Evolutionary conservation across 1,140 invertebrate species (phyloP).

Genomic region (Leguminivora glycinivorella): DNA sequence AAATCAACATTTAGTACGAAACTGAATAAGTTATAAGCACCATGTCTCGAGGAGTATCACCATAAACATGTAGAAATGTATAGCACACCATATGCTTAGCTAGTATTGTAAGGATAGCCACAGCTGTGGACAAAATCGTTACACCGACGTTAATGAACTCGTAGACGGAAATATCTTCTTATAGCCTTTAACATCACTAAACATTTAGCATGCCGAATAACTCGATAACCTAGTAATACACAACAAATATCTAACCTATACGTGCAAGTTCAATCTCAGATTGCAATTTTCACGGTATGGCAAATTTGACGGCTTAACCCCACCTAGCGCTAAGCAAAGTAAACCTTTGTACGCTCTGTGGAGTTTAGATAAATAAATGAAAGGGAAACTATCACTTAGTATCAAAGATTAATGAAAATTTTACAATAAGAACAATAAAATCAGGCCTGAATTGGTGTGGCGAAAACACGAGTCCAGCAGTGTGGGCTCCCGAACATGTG

Average conservation of each 20-base stretch:
- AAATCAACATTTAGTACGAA: not conserved
- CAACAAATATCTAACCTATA: conserved; percentile 27
- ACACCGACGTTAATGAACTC: conserved; percentile 4
- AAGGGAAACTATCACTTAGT: conserved; percentile 20
- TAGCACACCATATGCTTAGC: conserved; percentile 24
- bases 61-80: conserved; percentile 17
- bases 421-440: conserved; percentile 26
- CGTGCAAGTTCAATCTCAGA: not conserved
- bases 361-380: conserved; percentile 36
- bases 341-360: conserved; percentile 54
- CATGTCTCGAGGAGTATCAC: conserved; percentile 14
- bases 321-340: conserved; percentile 58
- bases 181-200: not conserved
- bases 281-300: conserved; percentile 28
- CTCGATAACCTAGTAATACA: conserved; percentile 32
- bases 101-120: conserved; percentile 10
- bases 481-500: conserved; percentile 66
- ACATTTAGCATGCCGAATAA: not conserved
- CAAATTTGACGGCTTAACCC: conserved; percentile 67
- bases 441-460: conserved; percentile 38
- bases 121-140: conserved; percentile 17
- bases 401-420: not conserved
- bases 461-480: conserved; percentile 31
- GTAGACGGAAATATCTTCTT: not conserved
- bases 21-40: conserved; percentile 20